Evolutionary conservation across 2,888 invertebrate species (phyloP), one percentile per base, ranked within the genome.

Genomic region (Phortica okadai): DNA sequence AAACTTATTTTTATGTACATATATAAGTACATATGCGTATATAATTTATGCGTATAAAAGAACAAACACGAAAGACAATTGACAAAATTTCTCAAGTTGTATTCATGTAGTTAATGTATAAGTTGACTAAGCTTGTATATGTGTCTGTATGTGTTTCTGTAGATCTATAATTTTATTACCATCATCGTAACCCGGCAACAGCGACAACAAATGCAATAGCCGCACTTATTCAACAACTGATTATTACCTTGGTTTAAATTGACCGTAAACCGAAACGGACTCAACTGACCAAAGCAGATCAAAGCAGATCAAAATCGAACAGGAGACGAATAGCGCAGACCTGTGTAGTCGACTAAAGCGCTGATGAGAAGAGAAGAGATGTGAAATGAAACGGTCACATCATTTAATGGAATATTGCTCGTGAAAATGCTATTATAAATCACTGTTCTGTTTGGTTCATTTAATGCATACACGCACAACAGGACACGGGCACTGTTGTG

Each of bases 201-300:
- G 7, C 64, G 33, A 21, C 64, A 33, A 33, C 64, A 64, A 50
- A 33, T 33, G 11, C 58, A 58, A 33, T 1, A 33, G 64, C 21
- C 21, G 33, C 64, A 64, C 42, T 42, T 42, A 66, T 8, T 66
- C 42, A 66, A 42, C 44, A 66, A 66, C 44, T 66, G 66, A 42
- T 66, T 66, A 66, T 66, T 42, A 6, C 42, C 33, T 66, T 42
- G 42, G 66, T 42, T 66, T 41, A 66, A 66, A 66, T 66, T 66
- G 66, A 66, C 66, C 66, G 66, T 66, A 66, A 66, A 66, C 42
- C 42, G 66, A 66, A 42, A 7, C 14, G 66, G 42, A 66, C 42
- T 8, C 66, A 4, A n/a, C 33, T 21, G 21, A 21, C 21, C 21
- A 21, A 21, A 21, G 21, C 21, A 21, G 21, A 21, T 21, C 21